Percentiles rank a stretch among this genome's conserved stretches.
These are phyloP conservation scores for Brachyhypopomus gauderio DNA, from an alignment of 2,113 vertebrate species.

Conservation along the genomic window DNA sequence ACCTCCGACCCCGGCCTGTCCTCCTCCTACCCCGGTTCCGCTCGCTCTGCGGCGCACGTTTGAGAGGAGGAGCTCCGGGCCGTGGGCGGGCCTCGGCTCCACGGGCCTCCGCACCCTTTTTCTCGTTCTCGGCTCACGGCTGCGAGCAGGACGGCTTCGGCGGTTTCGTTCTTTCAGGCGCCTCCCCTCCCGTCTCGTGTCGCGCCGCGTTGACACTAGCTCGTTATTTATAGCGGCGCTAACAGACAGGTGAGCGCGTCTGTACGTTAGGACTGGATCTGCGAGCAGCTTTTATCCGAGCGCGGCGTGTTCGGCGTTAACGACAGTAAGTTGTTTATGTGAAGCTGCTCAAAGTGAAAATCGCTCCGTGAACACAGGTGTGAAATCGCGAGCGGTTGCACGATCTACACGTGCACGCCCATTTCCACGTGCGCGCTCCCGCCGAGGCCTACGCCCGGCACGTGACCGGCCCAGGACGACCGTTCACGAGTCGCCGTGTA, in stretches of 20 bases:
- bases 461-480: not conserved
- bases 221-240: conserved; percentile 1
- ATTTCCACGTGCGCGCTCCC: not conserved
- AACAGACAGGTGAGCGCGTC: conserved; percentile 20
- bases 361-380: conserved; percentile 65
- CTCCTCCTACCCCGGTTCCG: conserved; percentile 14
- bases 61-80: not conserved
- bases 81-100: conserved; percentile 7
- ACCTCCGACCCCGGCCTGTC: conserved; percentile 65
- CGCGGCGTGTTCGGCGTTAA: conserved; percentile 66
- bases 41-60: not conserved
- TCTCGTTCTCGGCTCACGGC: not conserved
- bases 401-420: too few relatives aligned
- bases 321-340: conserved; percentile 70
- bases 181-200: not conserved
- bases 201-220: not conserved
- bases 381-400: conserved; percentile 47
- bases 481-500: not conserved
- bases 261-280: not conserved
- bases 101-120: not conserved
- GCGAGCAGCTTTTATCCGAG: conserved; percentile 57
- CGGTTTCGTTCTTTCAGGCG: not conserved
- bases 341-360: conserved; percentile 67
- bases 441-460: not conserved
- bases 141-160: not conserved